These are phyloP conservation scores for Axinella damicornis DNA, from an alignment of 37 sponge, comb jelly and placozoan species.

Conservation along the genomic window DNA sequence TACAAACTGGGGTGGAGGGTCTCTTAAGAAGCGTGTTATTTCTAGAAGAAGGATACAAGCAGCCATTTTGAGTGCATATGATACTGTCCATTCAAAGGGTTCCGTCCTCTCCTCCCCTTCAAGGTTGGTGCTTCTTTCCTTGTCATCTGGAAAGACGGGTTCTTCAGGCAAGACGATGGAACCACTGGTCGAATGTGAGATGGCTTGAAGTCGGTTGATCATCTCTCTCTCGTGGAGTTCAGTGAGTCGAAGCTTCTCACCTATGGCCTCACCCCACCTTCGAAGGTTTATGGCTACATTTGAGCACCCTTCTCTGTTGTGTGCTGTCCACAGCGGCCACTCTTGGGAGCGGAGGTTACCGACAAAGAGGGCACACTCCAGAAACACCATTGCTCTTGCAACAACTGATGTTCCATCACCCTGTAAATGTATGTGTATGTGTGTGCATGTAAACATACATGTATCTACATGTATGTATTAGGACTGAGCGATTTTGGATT, in stretches of 20 bases:
- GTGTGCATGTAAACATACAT: no score
- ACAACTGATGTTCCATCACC: conserved; percentile 50
- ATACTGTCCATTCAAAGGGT: conserved; percentile 7
- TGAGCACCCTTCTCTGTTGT: neutral
- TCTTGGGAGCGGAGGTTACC: conserved; percentile 12
- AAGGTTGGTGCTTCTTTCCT: neutral
- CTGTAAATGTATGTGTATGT: neutral
- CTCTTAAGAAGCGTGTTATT: conserved; percentile 67
- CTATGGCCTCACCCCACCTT: conserved; percentile 71
- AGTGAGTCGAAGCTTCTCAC: conserved; percentile 43
- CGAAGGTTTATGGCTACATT: conserved; percentile 34
- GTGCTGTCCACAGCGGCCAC: conserved; percentile 25
- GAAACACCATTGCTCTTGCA: conserved; percentile 59
- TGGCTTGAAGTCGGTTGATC: neutral
- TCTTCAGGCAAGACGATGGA: conserved; percentile 31
- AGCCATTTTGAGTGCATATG: conserved; percentile 65
- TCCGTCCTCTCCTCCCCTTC: neutral
- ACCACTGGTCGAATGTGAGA: neutral
- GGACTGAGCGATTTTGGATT: no score
- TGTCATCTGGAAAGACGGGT: conserved; percentile 57
- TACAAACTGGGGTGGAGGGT: conserved; percentile 29
- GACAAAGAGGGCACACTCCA: conserved; percentile 82
- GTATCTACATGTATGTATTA: no score
- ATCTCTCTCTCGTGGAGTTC: conserved; percentile 47
- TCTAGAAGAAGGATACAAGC: conserved; percentile 75